Percentiles rank a stretch among this genome's conserved stretches.
phyloP scores from a whole-genome alignment of 2,113 vertebrate genomes.

The Rhinichthys klamathensis region DNA sequence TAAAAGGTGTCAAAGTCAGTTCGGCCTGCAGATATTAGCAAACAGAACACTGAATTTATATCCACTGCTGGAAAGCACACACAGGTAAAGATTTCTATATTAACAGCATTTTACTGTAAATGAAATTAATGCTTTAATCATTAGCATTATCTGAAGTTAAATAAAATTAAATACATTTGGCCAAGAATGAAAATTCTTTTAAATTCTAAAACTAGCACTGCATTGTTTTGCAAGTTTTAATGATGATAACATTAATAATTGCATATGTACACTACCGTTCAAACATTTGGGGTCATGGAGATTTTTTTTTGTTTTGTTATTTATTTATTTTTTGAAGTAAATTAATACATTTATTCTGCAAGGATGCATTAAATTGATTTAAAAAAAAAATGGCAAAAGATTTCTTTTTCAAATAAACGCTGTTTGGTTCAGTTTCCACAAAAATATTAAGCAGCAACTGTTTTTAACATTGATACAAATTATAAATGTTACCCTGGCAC shows the following conservation, averaged over 20 bases:
- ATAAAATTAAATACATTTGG: not conserved
- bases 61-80: conserved; percentile 76
- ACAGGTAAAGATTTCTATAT: conserved; percentile 72
- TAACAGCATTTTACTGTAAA: not conserved
- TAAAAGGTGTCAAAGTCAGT: conserved; percentile 70
- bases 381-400: too few species aligned
- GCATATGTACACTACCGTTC: not conserved
- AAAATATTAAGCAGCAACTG: too few species aligned
- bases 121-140: not conserved
- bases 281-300: not conserved
- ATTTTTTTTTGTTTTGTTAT: not conserved
- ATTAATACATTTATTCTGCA: not conserved
- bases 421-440: too few species aligned
- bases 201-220: too few species aligned
- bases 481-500: too few species aligned
- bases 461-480: too few species aligned
- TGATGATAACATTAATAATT: not conserved
- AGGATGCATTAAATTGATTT: not conserved
- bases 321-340: not conserved
- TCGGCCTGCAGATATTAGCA: conserved; percentile 66
- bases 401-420: too few species aligned
- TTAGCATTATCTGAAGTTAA: not conserved
- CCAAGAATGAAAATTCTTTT: too few species aligned
- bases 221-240: not conserved
- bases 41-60: conserved; percentile 76